Conservation (phyloP, 2,113 vertebrate genomes). For the Gnathonemus echidnorhynchus region DNA sequence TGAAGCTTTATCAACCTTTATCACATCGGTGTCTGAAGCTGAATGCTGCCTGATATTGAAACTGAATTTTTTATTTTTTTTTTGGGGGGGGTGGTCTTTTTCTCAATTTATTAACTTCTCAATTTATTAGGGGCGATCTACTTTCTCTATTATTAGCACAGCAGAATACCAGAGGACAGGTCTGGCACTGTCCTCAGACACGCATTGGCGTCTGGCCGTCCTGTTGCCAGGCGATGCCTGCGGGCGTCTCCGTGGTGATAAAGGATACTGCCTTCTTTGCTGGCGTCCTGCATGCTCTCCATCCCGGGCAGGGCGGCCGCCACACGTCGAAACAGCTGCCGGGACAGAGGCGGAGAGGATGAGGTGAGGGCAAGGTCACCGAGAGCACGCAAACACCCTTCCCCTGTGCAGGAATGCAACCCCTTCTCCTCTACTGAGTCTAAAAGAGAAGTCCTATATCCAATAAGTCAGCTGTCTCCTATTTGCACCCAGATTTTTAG, state of each 20-base stretch:
- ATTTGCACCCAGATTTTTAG: not conserved
- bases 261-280: conserved; percentile 95
- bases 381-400: not conserved
- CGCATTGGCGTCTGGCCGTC: not conserved
- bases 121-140: not conserved
- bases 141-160: not conserved
- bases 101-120: not conserved
- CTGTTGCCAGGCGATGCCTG: not conserved
- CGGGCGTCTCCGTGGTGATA: conserved; percentile 8
- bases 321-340: conserved; percentile 80
- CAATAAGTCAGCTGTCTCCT: not conserved
- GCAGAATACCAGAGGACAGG: not conserved
- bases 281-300: conserved; percentile 82
- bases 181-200: not conserved
- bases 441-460: not conserved
- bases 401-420: not conserved
- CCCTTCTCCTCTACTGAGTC: not conserved
- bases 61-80: not conserved
- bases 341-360: not conserved
- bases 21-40: not conserved
- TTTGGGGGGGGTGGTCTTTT: not conserved
- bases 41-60: not conserved
- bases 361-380: conserved; percentile 14
- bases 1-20: not conserved
- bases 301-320: conserved; percentile 83